Evolutionary conservation across 2,888 invertebrate species (phyloP).

Genomic region (Acanthopleura granulata): DNA sequence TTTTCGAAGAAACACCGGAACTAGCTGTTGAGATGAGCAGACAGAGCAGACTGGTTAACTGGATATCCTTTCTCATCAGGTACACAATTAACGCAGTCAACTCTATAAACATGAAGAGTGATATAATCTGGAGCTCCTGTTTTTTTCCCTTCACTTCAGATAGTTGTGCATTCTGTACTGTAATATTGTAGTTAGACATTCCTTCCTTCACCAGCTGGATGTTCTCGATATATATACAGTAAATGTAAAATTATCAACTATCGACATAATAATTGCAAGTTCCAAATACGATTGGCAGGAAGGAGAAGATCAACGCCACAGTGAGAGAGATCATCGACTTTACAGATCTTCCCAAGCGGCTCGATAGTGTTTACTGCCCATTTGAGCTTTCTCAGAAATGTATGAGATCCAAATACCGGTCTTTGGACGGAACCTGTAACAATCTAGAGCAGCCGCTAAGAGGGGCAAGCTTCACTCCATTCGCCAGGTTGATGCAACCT

Average conservation of each 20-base stretch:
- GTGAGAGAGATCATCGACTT: neutral
- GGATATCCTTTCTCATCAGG: neutral
- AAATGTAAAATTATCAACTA: neutral
- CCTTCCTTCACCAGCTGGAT: too few species aligned
- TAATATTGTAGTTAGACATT: too few species aligned
- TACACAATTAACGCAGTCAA: too few species aligned
- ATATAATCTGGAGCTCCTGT: neutral
- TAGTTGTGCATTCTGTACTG: too few species aligned
- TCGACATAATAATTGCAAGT: neutral
- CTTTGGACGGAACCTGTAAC: neutral
- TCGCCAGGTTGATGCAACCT: neutral
- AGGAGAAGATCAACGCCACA: neutral
- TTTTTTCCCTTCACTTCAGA: neutral
- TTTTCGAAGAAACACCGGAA: neutral
- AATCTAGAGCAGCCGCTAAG: neutral
- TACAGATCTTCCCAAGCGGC: neutral
- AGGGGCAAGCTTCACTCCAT: constrained; percentile 3
- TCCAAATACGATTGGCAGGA: neutral
- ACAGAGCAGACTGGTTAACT: neutral
- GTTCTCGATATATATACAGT: neutral
- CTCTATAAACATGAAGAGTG: too few species aligned
- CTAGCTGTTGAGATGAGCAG: neutral
- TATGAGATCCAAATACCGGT: neutral
- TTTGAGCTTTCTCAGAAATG: neutral
- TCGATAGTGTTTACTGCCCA: neutral